Base-by-base conservation (phyloP, 2,888 invertebrate genomes). In the Apodemia duryi region DNA sequence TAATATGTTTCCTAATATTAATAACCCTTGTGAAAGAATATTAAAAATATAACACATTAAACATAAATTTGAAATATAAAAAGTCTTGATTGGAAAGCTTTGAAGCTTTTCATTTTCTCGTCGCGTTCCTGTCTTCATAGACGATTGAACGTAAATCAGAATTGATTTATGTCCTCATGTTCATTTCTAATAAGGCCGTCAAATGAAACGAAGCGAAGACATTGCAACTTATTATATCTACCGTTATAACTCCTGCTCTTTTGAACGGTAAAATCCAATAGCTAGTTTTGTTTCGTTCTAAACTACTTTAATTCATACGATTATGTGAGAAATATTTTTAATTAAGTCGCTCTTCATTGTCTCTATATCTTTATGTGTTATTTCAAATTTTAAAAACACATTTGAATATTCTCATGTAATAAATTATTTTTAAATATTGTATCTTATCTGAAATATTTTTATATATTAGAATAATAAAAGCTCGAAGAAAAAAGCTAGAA, bases 181-280 rank as follows among this genome's bases (percentile, higher is more conserved):
- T 57, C 57, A 57, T 57, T 68, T 62, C 61, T 67, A 65, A 51
- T 63, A 43, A 43, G 5, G 61, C 41, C 43, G 9, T 41, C 66
- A 66, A 63, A 64, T 52, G 67, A 65, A 70, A 67, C 70, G 64
- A 65, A 21, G 63, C 67, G 62, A 62, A 69, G 64, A 73, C 72
- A 68, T 73, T 69, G 70, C 65, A 63, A 69, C 57, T 57, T 67
- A 72, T 76, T 67, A 66, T 66, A 63, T 71, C 65, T 75, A 80
- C 84, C 82, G 84, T 82, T 83, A 82, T 52, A 66, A 51, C 67
- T 75, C 66, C 75, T 75, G 70, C 70, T 46, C 11, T 76, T 77
- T 77, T 78, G 66, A 86, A 83, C 83, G 81, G 85, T 86, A 84
- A 76, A 78, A 69, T 68, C 68, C 64, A 70, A 71, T 70, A 72